Evolutionary conservation across 2,113 vertebrate genomes (phyloP).

Genomic region (Neoarius graeffei): DNA sequence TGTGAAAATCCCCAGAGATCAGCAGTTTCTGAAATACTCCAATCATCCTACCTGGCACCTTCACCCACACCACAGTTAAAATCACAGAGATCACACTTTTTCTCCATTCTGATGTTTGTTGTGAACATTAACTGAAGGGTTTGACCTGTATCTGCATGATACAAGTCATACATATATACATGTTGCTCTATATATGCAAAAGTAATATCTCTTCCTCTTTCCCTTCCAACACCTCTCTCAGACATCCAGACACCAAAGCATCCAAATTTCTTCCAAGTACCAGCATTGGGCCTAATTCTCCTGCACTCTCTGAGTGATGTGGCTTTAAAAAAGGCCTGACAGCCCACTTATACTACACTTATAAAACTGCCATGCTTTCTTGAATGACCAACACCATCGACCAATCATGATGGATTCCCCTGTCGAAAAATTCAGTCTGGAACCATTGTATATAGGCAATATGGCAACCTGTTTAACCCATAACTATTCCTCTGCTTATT

Average conservation of each 20-base stretch:
- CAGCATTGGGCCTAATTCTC: slow-evolving; percentile 57
- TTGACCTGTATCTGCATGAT: no score
- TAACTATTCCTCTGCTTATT: slow-evolving; percentile 47
- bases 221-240: neutral
- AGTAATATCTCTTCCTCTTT: neutral
- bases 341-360: slow-evolving; percentile 67
- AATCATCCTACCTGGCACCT: no score
- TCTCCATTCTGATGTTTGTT: no score
- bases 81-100: no score
- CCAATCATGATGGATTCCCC: slow-evolving; percentile 66
- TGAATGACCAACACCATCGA: slow-evolving; percentile 64
- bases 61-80: no score
- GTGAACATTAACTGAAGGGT: no score
- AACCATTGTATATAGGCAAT: slow-evolving; percentile 52
- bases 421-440: slow-evolving; percentile 46
- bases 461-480: slow-evolving; percentile 57
- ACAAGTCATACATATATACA: no score
- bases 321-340: slow-evolving; percentile 65
- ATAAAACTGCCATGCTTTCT: slow-evolving; percentile 67
- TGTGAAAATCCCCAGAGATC: no score
- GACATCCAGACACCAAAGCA: slow-evolving; percentile 17
- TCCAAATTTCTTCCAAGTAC: slow-evolving; percentile 19
- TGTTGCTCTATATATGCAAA: no score
- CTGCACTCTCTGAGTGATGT: slow-evolving; percentile 64
- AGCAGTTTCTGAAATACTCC: no score